These are phyloP conservation scores for Agrotis clavis DNA, from an alignment of 2,888 invertebrate genomes.

Conservation along the genomic window DNA sequence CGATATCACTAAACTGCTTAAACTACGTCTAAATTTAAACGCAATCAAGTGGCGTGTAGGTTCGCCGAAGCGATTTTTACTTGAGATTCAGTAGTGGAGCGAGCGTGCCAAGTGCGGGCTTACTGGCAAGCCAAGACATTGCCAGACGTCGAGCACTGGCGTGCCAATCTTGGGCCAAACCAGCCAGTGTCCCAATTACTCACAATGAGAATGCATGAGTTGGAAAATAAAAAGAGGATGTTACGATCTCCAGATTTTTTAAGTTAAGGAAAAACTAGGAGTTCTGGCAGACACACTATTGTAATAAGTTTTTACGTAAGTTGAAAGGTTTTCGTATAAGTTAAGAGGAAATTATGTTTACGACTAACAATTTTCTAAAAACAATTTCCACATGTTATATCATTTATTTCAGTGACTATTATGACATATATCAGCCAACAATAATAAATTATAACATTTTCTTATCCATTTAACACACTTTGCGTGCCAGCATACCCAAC, in stretches of 20 bases:
- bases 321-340: not conserved
- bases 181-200: slow-evolving; percentile 53
- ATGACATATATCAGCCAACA: not conserved
- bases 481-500: not conserved
- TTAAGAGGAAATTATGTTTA: not conserved
- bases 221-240: slow-evolving; percentile 42
- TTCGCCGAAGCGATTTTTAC: slow-evolving; percentile 64
- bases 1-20: slow-evolving; percentile 36
- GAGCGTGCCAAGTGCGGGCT: slow-evolving; percentile 64
- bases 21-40: slow-evolving; percentile 59
- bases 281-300: slow-evolving; percentile 20
- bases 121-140: slow-evolving; percentile 58
- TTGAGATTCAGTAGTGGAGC: slow-evolving; percentile 64
- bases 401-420: not conserved
- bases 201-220: slow-evolving; percentile 51
- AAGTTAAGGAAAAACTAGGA: slow-evolving; percentile 3
- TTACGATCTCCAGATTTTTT: slow-evolving; percentile 21
- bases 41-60: slow-evolving; percentile 64
- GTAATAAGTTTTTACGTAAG: slow-evolving; percentile 7
- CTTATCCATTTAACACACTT: not conserved
- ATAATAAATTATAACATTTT: not conserved
- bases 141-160: slow-evolving; percentile 42
- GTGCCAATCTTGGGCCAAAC: slow-evolving; percentile 44
- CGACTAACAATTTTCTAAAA: not conserved
- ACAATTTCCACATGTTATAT: not conserved